Base-by-base conservation (phyloP, 2,113 vertebrate genomes). In the Oncorhynchus tshawytscha region DNA sequence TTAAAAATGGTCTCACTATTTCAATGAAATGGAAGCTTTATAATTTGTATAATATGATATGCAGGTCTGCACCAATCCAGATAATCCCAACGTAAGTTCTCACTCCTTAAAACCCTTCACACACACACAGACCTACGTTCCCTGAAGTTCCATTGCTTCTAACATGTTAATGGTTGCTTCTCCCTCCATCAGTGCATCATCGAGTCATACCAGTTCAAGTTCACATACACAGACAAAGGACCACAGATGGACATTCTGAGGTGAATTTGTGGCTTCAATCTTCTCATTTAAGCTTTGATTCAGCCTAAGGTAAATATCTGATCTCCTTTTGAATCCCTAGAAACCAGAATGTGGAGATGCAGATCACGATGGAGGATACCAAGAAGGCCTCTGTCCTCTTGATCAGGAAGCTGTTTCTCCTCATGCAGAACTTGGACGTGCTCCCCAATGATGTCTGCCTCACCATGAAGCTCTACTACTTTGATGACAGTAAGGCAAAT, bases 401-500 rank as follows among this genome's bases (percentile, higher is more conserved):
- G 54, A 94, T 98, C 79, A 94, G 96, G 74, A 99, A 98, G 91
- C 95, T 99, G 75, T 98, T 95, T 73, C 31, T 99, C 12, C 94
- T 99, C 18, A 95, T 98, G 95, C 96, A 99, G 84, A 97, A 96
- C 86, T 89, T 98, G 69, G 91, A 92, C 1, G 84, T 91, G 0
- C 90, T 98, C 24, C 96, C 97, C 22, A 90, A 78, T 65, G 90
- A 95, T 0, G 93, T 98, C 80, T 96, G 92, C 88, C 86, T 99
- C 78, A 96, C 94, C 29, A 99, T 99, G 96, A 99, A 97, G 76
- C 95, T 99, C 5, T 97, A 96, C 48, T 99, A 99, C 80, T 98
- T 97, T 0, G 97, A 99, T 22, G 95, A 97, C 89, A 91, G 96
- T 98, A 91, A 84, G 86, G 72, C 67, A 59, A 76, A 45, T 45